Evolutionary conservation across 2,797 vertebrate genomes (phyloP).

Genomic region (Liparis tanakae): DNA sequence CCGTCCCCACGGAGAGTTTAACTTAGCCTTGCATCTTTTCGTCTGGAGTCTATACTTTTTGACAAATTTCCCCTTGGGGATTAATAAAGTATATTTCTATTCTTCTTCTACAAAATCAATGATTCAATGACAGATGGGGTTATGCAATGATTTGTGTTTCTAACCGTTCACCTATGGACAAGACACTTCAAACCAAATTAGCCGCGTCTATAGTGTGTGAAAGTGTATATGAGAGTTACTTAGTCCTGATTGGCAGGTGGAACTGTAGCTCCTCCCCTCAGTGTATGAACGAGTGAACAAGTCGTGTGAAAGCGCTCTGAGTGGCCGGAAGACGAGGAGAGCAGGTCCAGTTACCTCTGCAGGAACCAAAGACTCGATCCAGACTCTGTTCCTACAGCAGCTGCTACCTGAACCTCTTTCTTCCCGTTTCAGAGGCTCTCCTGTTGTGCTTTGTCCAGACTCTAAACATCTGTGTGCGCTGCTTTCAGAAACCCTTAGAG

Average conservation of each 20-base stretch:
- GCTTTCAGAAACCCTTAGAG: background rate
- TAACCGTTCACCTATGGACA: background rate
- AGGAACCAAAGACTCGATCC: slow-evolving; percentile 3
- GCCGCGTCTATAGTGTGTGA: no score
- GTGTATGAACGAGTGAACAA: no score
- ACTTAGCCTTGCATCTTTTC: no score
- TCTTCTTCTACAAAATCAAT: slow-evolving; percentile 44
- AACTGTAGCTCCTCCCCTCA: no score
- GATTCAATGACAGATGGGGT: background rate
- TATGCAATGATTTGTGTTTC: background rate
- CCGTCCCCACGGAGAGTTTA: no score
- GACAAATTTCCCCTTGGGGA: no score
- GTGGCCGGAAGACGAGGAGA: no score
- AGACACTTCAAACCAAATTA: no score
- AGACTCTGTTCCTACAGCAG: slow-evolving; percentile 50
- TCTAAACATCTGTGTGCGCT: background rate
- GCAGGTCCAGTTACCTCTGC: background rate
- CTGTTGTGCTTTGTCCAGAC: slow-evolving; percentile 66
- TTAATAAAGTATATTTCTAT: no score
- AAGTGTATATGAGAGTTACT: no score
- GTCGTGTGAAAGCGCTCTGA: no score
- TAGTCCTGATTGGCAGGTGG: no score
- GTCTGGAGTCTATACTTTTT: background rate
- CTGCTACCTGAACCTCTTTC: slow-evolving; percentile 36
- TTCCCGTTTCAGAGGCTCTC: slow-evolving; percentile 1